A percentile compares a stretch with the other conserved stretches of the same genome.
Conservation (phyloP, 1,140 invertebrate species). For the Drosophila mayri region DNA sequence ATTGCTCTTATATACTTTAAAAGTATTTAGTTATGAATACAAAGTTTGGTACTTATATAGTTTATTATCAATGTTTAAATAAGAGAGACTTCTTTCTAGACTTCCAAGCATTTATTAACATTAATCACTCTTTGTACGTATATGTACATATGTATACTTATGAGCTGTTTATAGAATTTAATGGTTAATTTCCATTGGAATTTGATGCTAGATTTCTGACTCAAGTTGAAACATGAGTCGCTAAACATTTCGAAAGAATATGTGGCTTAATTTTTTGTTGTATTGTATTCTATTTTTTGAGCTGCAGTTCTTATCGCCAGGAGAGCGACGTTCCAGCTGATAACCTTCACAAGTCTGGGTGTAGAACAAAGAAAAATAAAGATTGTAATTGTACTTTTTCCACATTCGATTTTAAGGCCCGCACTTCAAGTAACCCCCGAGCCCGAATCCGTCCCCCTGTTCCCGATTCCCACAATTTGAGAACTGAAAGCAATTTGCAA, state of each 20-base stretch:
- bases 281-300: slow-evolving; percentile 14
- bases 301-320: slow-evolving; percentile 46
- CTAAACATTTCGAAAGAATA: slow-evolving; percentile 20
- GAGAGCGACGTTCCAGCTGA: slow-evolving; percentile 34
- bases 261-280: slow-evolving; percentile 17
- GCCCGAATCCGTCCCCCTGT: background rate
- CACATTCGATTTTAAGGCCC: slow-evolving; percentile 22
- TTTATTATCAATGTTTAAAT: too few relatives aligned
- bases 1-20: background rate
- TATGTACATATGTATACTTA: background rate
- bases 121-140: slow-evolving; percentile 3
- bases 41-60: background rate
- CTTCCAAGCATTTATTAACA: slow-evolving; percentile 14
- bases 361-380: slow-evolving; percentile 37
- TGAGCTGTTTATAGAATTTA: slow-evolving; percentile 18
- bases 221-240: slow-evolving; percentile 28
- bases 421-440: slow-evolving; percentile 34
- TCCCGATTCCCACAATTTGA: slow-evolving; percentile 52
- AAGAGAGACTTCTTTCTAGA: too few relatives aligned
- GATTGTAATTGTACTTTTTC: slow-evolving; percentile 43
- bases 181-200: slow-evolving; percentile 62
- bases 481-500: slow-evolving; percentile 58
- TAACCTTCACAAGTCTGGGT: slow-evolving; percentile 61
- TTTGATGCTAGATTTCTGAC: slow-evolving; percentile 55
- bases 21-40: background rate